phyloP scores from a whole-genome alignment of 2,113 vertebrate species.

The Nanger granti region DNA sequence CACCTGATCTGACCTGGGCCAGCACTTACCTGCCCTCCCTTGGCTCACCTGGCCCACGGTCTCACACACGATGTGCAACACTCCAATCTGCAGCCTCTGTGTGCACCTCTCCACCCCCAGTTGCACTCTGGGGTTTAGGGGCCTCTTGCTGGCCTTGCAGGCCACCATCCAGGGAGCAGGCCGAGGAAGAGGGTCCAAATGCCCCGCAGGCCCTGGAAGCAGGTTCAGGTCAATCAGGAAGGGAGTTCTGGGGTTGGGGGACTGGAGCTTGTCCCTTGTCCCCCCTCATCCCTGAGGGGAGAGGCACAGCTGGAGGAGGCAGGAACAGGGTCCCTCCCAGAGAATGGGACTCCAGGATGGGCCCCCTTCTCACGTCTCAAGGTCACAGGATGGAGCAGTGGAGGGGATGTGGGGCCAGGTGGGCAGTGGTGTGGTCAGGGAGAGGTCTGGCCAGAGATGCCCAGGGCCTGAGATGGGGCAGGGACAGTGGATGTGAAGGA shows the following conservation, averaged over 20 bases:
- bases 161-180: not conserved
- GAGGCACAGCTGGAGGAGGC: not conserved
- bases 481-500: not conserved
- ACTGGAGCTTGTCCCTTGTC: not conserved
- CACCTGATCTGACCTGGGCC: rapidly evolving
- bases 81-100: not conserved
- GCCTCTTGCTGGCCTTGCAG: rapidly evolving
- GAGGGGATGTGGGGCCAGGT: not conserved
- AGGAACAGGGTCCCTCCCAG: not conserved
- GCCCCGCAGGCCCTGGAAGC: rapidly evolving
- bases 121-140: rapidly evolving
- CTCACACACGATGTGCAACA: rapidly evolving
- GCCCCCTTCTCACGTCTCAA: not conserved
- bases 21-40: not conserved
- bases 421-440: not conserved
- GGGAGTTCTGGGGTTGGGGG: not conserved
- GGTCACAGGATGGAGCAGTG: rapidly evolving
- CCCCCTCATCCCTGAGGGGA: no score
- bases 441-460: not conserved
- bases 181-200: not conserved
- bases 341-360: not conserved
- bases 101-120: not conserved
- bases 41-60: not conserved
- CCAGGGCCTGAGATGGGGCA: not conserved
- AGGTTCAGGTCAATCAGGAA: not conserved